phyloP scores from a whole-genome alignment of 2,888 invertebrate species.

The Cenopis cana region DNA sequence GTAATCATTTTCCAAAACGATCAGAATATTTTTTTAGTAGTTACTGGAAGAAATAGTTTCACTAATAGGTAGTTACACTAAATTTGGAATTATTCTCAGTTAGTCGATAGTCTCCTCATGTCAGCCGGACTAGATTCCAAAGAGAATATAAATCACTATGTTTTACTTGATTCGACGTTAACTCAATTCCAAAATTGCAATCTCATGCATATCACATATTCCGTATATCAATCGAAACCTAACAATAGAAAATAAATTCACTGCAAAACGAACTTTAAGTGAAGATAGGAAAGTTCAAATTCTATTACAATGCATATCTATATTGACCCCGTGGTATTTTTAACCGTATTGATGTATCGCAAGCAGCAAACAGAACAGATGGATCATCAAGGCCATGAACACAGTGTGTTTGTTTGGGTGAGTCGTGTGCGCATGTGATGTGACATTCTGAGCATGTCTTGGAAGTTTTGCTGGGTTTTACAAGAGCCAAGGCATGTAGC shows the following conservation, averaged over 20 bases:
- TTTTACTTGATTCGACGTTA: slow-evolving; percentile 8
- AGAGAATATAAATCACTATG: too few relatives aligned
- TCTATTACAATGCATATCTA: slow-evolving; percentile 33
- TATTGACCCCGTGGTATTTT: slow-evolving; percentile 45
- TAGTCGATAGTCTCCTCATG: too few relatives aligned
- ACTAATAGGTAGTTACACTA: too few relatives aligned
- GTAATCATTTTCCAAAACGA: too few relatives aligned
- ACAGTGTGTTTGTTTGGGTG: slow-evolving; percentile 86
- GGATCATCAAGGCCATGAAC: slow-evolving; percentile 77
- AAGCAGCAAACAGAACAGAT: slow-evolving; percentile 74
- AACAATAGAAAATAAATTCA: slow-evolving; percentile 16
- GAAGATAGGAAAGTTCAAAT: not conserved
- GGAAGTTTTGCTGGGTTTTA: not conserved
- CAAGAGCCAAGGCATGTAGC: not conserved
- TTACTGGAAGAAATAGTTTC: too few relatives aligned
- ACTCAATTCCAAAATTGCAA: not conserved
- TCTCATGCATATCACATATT: slow-evolving; percentile 1
- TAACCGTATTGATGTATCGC: slow-evolving; percentile 51
- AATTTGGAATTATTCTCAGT: not conserved
- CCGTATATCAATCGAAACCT: slow-evolving; percentile 8
- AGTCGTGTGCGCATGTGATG: slow-evolving; percentile 58
- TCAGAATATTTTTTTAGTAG: too few relatives aligned
- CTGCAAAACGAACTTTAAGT: slow-evolving; percentile 10
- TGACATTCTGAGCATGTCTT: slow-evolving; percentile 7
- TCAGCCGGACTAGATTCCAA: too few relatives aligned